Conservation (phyloP, 2,113 vertebrate genomes). For the Menura novaehollandiae region DNA sequence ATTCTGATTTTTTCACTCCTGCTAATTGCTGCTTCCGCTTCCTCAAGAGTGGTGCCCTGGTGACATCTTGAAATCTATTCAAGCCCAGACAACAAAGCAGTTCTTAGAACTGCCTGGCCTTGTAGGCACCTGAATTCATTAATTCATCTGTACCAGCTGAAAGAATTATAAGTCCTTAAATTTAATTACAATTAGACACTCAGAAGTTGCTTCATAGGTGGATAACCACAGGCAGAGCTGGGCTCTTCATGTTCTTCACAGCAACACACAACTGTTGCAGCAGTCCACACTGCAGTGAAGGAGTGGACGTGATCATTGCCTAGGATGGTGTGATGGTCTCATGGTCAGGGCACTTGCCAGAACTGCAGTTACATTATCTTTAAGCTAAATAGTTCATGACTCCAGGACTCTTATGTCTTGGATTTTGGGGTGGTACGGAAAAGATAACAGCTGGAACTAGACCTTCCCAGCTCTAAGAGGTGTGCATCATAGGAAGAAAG, state of each 20-base stretch:
- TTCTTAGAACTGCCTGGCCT: neutral
- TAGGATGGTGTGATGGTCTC: neutral
- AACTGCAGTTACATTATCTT: neutral
- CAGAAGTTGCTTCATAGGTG: neutral
- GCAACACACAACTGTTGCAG: neutral
- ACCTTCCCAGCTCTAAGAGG: neutral
- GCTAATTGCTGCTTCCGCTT: slow-evolving; percentile 7
- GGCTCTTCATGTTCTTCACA: neutral
- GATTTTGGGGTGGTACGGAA: neutral
- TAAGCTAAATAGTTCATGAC: neutral
- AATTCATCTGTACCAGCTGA: neutral
- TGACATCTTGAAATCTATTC: neutral
- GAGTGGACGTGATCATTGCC: neutral
- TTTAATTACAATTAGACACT: neutral
- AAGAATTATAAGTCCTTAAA: neutral
- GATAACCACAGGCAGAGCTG: neutral
- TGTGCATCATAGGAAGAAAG: neutral
- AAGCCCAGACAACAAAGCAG: neutral
- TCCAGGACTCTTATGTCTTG: neutral
- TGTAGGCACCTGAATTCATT: neutral
- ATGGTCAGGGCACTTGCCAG: neutral
- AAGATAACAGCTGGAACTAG: neutral
- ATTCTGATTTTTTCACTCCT: neutral
- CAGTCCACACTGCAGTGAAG: neutral
- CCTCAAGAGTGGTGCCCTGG: neutral